A percentile compares a stretch with the other conserved stretches of the same genome.
phyloP scores from a whole-genome alignment of 2,113 vertebrate genomes.

The Dipodomys stephensi region DNA sequence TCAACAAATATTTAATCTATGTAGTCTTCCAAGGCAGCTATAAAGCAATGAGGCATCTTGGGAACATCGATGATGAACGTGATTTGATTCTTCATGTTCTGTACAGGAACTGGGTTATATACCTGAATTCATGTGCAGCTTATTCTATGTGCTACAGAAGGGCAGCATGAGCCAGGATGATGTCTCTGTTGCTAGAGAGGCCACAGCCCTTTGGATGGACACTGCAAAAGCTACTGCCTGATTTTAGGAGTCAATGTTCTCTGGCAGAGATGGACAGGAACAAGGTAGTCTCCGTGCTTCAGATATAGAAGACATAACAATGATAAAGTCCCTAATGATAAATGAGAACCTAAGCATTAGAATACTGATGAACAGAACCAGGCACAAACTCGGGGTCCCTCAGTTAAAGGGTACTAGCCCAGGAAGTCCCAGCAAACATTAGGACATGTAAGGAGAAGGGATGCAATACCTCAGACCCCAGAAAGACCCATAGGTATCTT shows the following conservation, averaged over 20 bases:
- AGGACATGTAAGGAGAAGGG: neutral
- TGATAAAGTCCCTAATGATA: neutral
- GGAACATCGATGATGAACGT: neutral
- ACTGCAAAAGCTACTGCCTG: neutral
- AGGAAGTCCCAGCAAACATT: neutral
- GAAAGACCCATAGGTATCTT: neutral
- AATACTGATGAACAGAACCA: conserved; percentile 9
- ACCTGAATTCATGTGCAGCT: neutral
- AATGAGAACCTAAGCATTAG: neutral
- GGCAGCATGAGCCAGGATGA: neutral
- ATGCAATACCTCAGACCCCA: neutral
- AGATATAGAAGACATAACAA: conserved; percentile 30
- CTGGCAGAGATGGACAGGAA: neutral
- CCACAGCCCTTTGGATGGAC: neutral
- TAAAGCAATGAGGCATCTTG: neutral
- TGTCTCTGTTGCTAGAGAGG: neutral
- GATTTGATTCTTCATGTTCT: neutral
- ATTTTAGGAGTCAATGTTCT: neutral
- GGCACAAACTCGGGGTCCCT: neutral
- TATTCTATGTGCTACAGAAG: neutral
- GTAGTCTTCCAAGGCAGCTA: neutral
- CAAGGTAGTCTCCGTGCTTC: conserved; percentile 9
- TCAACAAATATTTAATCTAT: neutral
- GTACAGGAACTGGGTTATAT: neutral
- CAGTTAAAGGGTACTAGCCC: neutral